Evolutionary conservation across 2,797 vertebrate species (phyloP).

Genomic region (Crax fasciolata): DNA sequence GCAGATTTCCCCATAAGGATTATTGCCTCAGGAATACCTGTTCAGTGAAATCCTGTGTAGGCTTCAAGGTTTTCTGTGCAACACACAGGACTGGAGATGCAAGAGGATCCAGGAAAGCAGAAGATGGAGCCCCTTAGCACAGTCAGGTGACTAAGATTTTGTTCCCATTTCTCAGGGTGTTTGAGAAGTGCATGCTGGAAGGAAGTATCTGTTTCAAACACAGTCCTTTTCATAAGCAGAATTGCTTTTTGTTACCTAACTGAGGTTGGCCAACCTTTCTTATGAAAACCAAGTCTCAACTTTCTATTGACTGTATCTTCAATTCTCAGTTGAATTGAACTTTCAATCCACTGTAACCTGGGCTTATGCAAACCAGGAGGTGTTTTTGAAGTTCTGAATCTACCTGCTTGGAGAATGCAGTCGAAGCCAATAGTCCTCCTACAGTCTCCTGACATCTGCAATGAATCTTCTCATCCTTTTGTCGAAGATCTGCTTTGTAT

Average conservation of each 20-base stretch:
- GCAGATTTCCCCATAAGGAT: not conserved
- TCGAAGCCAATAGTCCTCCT: not conserved
- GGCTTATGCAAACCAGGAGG: not conserved
- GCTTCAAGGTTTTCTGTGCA: not conserved
- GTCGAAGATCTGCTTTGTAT: not conserved
- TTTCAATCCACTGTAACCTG: not conserved
- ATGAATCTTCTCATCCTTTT: not conserved
- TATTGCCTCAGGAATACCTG: not conserved
- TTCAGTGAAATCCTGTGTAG: not conserved
- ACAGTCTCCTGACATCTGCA: not conserved
- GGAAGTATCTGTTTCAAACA: not conserved
- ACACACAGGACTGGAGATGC: not conserved
- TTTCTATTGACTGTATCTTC: not conserved
- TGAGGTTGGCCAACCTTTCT: not conserved
- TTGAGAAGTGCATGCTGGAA: not conserved
- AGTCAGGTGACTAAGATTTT: not conserved
- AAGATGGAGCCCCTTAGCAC: not conserved
- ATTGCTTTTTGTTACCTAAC: not conserved
- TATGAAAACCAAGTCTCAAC: not conserved
- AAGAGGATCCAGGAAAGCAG: not conserved
- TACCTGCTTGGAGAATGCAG: not conserved
- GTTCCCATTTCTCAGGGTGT: not conserved
- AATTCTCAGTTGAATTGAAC: not conserved
- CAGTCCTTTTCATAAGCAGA: not conserved
- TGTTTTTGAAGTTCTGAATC: not conserved